Evolutionary conservation across 2,888 invertebrate genomes (phyloP), one percentile per base, ranked within the genome.

Genomic region (Steinernema hermaphroditum): DNA sequence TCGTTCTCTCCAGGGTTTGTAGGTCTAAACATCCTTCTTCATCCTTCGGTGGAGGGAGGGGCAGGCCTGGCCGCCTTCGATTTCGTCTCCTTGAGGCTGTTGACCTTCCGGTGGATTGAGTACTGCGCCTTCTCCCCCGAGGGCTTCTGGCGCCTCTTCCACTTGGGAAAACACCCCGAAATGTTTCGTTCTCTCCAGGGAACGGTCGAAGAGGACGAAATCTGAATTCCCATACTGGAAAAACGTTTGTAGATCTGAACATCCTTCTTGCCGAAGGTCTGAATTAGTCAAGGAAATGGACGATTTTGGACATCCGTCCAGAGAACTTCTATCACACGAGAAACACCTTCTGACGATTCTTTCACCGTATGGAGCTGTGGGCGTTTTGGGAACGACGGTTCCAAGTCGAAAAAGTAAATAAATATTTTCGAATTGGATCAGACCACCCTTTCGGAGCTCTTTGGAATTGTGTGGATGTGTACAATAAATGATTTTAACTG

Each of bases 151-250:
- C 0, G 62, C 75, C 43, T 80, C 73, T 22, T 72, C 46, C 9
- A 73, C 46, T 19, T 68, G 70, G 2, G 78, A 54, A 37, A 77
- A 70, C 22, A 57, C 75, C 29, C 44, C 34, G 19, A 74, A 43
- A 16, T 75, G 76, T 16, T 71, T 37, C 16, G 70, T 49, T 43
- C 81, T 57, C 49, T 82, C 82, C 2, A 81, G 68, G 1, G 80
- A 81, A 68, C 78, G 73, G 16, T 77, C 75, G 54, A 54, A 2
- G 54, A 54, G 24, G 54, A 2, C 2, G 54, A 68, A 24, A 76
- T 73, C 70, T 75, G 77, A 44, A 84, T 76, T n/a, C 84, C 84
- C 14, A 79, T 82, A 16, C 82, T 82, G 8, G 82, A 79, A 8
- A 80, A 80, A 34, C 84, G 71, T 71, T 85, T 85, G 73, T 84